phyloP scores from a whole-genome alignment of 1,140 invertebrate species.

The Tribolium madens region DNA sequence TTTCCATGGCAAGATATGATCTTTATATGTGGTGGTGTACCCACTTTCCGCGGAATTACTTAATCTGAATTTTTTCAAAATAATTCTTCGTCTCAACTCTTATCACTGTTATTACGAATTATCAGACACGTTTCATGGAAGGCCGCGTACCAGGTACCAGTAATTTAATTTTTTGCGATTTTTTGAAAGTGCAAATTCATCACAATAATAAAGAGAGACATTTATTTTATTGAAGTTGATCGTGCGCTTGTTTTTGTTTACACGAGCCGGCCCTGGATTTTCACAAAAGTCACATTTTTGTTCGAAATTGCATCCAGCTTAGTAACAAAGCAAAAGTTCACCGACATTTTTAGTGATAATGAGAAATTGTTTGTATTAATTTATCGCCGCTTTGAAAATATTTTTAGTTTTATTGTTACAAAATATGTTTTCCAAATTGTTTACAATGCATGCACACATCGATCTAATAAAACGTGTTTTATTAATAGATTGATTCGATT shows the following conservation, averaged over 20 bases:
- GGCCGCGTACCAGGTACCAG: neutral
- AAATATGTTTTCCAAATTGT: conserved; percentile 29
- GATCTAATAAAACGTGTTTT: neutral
- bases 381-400: conserved; percentile 25
- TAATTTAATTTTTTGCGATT: neutral
- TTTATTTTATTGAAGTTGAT: no score
- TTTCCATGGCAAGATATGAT: conserved; percentile 31
- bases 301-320: neutral
- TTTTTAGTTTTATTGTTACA: conserved; percentile 36
- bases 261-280: no score
- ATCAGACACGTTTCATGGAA: neutral
- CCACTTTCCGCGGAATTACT: conserved; percentile 30
- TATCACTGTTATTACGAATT: neutral
- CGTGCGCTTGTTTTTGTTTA: no score
- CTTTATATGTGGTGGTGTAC: conserved; percentile 2
- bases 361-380: conserved; percentile 21
- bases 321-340: conserved; percentile 27
- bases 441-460: neutral
- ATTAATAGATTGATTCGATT: neutral
- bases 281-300: no score
- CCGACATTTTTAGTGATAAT: conserved; percentile 30
- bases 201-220: no score
- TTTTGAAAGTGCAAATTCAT: no score
- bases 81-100: neutral
- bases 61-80: conserved; percentile 3